Percentiles rank a stretch among this genome's conserved stretches.
Conservation (phyloP, 2,113 vertebrate genomes). For the Actenoides lindsayi region DNA sequence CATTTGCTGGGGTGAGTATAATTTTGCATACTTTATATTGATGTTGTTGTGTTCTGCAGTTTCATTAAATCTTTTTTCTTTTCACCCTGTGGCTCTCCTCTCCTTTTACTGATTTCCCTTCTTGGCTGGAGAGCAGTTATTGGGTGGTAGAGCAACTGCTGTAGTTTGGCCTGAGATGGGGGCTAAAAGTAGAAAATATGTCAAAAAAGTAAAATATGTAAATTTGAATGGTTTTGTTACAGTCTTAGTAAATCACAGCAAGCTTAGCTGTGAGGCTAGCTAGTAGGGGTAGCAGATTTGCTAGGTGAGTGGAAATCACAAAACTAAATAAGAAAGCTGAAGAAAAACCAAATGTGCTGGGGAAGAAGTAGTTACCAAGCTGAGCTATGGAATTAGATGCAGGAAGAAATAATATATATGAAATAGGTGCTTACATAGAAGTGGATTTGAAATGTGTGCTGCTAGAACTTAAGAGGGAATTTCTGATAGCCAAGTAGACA, state of each 20-base stretch:
- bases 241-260: not conserved
- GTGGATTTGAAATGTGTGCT: not conserved
- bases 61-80: not conserved
- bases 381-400: not conserved
- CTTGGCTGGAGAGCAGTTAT: not conserved
- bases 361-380: not conserved
- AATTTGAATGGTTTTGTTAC: not conserved
- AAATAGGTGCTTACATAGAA: not conserved
- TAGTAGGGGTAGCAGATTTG: not conserved
- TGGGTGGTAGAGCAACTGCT: not conserved
- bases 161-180: not conserved
- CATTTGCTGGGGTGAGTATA: not conserved
- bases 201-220: not conserved
- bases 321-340: not conserved
- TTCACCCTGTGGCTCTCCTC: not conserved
- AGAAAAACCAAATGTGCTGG: not conserved
- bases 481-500: not conserved
- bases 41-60: not conserved
- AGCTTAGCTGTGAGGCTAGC: not conserved
- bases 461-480: not conserved
- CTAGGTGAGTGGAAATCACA: not conserved
- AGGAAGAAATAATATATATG: not conserved
- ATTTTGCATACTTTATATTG: not conserved
- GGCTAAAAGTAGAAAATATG: not conserved
- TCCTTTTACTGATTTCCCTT: not conserved